A percentile compares a stretch with the other conserved stretches of the same genome.
These are phyloP conservation scores for Oxygymnocypris stewartii DNA, from an alignment of 2,113 vertebrate genomes.

Conservation along the genomic window DNA sequence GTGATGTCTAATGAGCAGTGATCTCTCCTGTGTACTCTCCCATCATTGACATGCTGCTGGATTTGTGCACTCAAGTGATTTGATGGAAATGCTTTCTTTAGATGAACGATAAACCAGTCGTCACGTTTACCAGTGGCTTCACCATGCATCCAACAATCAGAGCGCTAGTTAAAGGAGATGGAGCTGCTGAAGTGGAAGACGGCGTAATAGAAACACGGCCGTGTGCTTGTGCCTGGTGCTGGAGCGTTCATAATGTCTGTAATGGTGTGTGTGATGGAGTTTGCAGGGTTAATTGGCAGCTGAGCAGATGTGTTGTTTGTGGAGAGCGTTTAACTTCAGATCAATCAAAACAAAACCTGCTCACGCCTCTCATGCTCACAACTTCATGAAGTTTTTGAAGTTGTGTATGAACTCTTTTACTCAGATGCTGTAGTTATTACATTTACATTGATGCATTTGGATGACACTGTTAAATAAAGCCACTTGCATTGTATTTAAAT, in stretches of 20 bases:
- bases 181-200: not conserved
- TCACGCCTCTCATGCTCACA: not conserved
- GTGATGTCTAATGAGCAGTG: not conserved
- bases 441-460: not conserved
- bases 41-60: not conserved
- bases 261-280: conserved; percentile 73
- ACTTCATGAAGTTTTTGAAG: not conserved
- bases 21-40: not conserved
- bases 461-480: not conserved
- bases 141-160: conserved; percentile 25
- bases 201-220: not conserved
- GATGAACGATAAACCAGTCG: conserved; percentile 31
- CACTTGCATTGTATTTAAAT: not conserved
- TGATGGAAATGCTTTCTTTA: not conserved
- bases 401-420: not conserved
- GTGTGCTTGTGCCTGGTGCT: not conserved
- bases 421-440: not conserved
- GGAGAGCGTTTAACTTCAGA: conserved; percentile 55
- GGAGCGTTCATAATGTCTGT: conserved; percentile 70
- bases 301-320: conserved; percentile 69
- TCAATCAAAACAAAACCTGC: not conserved
- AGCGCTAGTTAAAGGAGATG: conserved; percentile 12
- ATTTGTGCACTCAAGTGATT: conserved; percentile 21
- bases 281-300: conserved; percentile 75
- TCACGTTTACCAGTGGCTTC: conserved; percentile 36